These are phyloP conservation scores for Rhinichthys osculus DNA, from an alignment of 2,797 vertebrate genomes.

Conservation along the genomic window DNA sequence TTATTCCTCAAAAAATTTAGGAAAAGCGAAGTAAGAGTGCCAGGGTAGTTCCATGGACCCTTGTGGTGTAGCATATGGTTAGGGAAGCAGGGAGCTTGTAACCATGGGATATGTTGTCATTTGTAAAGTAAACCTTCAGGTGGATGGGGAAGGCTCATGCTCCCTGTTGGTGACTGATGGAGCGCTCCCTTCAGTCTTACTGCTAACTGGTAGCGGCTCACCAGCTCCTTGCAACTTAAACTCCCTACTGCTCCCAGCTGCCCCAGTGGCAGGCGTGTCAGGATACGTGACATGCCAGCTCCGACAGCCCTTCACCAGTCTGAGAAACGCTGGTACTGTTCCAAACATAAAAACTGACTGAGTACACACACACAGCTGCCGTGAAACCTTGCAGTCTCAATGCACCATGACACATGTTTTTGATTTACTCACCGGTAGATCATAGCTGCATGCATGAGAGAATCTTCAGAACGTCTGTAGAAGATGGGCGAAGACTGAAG, in stretches of 20 bases:
- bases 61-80: constrained; percentile 49
- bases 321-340: constrained; percentile 30
- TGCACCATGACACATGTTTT: constrained; percentile 27
- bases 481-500: neutral
- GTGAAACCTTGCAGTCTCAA: constrained; percentile 17
- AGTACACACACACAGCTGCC: constrained; percentile 34
- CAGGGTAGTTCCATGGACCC: constrained; percentile 16
- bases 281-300: constrained; percentile 12
- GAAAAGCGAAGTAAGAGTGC: neutral
- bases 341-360: constrained; percentile 40
- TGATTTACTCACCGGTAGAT: constrained; percentile 22
- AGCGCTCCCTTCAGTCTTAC: constrained; percentile 29
- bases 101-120: constrained; percentile 48
- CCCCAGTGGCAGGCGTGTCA: constrained; percentile 45
- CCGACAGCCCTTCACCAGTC: constrained; percentile 38
- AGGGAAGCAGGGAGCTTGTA: constrained; percentile 32
- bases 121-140: constrained; percentile 50
- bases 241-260: constrained; percentile 23
- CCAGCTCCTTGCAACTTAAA: constrained; percentile 6
- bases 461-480: constrained; percentile 18
- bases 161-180: constrained; percentile 29
- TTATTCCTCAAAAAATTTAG: neutral
- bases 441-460: constrained; percentile 22
- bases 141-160: constrained; percentile 17
- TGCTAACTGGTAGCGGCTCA: neutral